Conservation (phyloP, 2,113 vertebrate species). For the Lycaon pictus region DNA sequence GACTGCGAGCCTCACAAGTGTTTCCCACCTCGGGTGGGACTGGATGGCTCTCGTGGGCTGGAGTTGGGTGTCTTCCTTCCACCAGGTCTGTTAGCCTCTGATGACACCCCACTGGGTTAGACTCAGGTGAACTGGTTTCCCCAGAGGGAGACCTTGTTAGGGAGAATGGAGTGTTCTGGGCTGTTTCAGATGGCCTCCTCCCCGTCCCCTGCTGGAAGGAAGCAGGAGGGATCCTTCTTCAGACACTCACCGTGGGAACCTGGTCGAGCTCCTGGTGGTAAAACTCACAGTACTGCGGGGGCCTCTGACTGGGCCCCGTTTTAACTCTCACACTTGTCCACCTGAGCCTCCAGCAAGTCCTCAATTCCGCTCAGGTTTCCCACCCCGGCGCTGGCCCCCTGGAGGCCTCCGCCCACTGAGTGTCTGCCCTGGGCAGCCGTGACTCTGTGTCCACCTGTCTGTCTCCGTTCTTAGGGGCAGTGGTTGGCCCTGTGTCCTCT, state of each 20-base stretch:
- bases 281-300: not conserved
- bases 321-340: no score
- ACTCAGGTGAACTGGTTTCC: not conserved
- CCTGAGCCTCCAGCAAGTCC: not conserved
- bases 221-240: not conserved
- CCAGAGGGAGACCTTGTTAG: not conserved
- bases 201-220: not conserved
- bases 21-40: not conserved
- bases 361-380: not conserved
- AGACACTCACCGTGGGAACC: not conserved
- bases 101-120: not conserved
- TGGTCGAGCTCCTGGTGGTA: not conserved
- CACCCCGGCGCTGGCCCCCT: fast-evolving
- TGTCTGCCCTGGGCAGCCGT: not conserved
- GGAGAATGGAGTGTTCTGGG: not conserved
- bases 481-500: not conserved
- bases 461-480: not conserved
- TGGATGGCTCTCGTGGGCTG: no score
- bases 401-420: not conserved
- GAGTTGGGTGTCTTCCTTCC: not conserved
- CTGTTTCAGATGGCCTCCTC: no score
- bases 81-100: not conserved
- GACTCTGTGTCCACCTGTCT: not conserved
- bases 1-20: not conserved
- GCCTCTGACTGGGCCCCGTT: no score